These are phyloP conservation scores for Acrocephalus kingi DNA, from an alignment of 2,113 vertebrate species.

Conservation along the genomic window DNA sequence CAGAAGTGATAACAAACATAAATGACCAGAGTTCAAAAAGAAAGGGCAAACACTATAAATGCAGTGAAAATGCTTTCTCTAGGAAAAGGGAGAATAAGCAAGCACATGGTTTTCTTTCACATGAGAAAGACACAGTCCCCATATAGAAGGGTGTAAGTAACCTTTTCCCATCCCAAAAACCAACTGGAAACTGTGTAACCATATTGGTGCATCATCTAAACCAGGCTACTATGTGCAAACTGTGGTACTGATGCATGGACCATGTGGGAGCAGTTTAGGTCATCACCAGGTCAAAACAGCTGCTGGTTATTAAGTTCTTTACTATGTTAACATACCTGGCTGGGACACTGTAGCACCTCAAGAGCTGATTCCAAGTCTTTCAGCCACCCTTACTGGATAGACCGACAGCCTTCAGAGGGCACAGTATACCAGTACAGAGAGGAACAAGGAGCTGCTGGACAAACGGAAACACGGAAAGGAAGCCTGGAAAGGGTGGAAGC, in stretches of 20 bases:
- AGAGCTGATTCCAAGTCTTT: neutral
- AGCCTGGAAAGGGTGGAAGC: neutral
- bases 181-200: neutral
- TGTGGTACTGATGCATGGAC: neutral
- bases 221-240: accelerated
- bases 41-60: neutral
- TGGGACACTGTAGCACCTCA: neutral
- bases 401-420: neutral
- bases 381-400: neutral
- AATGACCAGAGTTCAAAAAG: neutral
- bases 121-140: neutral
- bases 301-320: neutral
- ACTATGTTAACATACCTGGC: neutral
- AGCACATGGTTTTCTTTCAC: neutral
- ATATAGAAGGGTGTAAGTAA: neutral
- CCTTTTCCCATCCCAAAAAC: neutral
- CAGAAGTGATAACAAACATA: neutral
- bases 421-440: neutral
- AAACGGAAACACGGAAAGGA: neutral
- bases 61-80: neutral
- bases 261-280: neutral
- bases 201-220: neutral
- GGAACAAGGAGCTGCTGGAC: neutral
- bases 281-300: neutral
- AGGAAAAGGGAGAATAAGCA: neutral